Conservation (phyloP, 2,113 vertebrate species). For the Mohoua ochrocephala region DNA sequence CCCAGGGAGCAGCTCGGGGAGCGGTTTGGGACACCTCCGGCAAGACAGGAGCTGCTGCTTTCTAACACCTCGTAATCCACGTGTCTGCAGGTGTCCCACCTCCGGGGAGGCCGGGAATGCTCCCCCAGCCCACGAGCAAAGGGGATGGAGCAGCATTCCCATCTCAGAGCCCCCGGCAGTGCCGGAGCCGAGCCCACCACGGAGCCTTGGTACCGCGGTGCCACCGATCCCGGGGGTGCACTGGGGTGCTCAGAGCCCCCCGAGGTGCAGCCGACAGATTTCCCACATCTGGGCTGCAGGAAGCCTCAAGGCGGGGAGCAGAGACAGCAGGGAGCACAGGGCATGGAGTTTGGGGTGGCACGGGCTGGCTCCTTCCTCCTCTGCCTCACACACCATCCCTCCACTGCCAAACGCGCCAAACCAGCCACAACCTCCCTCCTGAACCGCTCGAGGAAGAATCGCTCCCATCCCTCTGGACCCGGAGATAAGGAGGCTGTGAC, state of each 20-base stretch:
- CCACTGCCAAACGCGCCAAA: not conserved
- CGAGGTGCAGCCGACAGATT: not conserved
- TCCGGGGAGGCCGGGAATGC: not conserved
- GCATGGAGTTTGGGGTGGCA: not conserved
- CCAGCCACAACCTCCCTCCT: not conserved
- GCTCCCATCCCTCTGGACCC: not conserved
- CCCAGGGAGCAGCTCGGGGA: not conserved
- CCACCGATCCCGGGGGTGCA: rapidly evolving
- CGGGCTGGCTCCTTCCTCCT: not conserved
- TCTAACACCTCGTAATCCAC: rapidly evolving
- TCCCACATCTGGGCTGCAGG: not conserved
- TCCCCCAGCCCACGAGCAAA: rapidly evolving
- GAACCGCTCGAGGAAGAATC: not conserved
- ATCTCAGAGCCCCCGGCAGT: not conserved
- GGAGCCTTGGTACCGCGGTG: rapidly evolving
- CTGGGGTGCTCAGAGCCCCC: not conserved
- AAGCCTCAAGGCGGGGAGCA: not conserved
- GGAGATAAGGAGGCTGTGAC: not conserved
- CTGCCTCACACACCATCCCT: not conserved
- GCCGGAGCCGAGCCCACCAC: not conserved
- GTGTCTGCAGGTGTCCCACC: rapidly evolving
- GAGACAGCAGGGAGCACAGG: not conserved
- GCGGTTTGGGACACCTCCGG: rapidly evolving
- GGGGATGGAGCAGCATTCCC: not conserved
- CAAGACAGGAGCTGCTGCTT: not conserved